Percentiles rank a stretch among this genome's conserved stretches.
phyloP scores from a whole-genome alignment of 2,888 invertebrate species.

The Ophion costatus region DNA sequence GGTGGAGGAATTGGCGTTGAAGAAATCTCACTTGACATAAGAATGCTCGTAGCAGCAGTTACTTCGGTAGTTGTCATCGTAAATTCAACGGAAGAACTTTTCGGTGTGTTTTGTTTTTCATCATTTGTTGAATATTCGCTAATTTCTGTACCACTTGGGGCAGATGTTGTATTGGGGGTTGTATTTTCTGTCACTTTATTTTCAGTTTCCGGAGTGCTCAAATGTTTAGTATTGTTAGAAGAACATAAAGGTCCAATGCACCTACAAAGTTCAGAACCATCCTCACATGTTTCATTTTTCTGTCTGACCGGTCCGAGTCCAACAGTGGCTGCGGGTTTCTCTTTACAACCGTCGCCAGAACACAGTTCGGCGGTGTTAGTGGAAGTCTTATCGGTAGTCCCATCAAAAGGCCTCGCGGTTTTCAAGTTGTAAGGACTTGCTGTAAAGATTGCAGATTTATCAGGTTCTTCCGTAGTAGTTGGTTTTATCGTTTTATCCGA shows the following conservation, averaged over 20 bases:
- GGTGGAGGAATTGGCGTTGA: background rate
- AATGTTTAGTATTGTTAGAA: background rate
- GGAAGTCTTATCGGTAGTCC: conserved; percentile 11
- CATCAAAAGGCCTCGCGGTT: background rate
- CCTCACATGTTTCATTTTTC: conserved; percentile 24
- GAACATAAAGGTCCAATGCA: conserved; percentile 42
- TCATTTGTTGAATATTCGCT: background rate
- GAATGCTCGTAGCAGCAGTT: background rate
- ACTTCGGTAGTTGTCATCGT: background rate
- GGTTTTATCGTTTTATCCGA: background rate
- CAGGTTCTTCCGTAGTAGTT: background rate
- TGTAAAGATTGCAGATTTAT: background rate
- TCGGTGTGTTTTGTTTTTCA: background rate
- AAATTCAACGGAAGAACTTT: background rate
- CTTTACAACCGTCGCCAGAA: conserved; percentile 5
- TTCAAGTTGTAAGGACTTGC: too few relatives aligned
- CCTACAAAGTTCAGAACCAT: conserved; percentile 36
- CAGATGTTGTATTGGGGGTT: too few relatives aligned
- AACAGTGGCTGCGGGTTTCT: conserved; percentile 5
- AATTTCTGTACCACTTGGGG: background rate
- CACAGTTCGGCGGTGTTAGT: background rate
- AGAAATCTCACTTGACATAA: background rate
- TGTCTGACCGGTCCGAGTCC: background rate
- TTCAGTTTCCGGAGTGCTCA: background rate
- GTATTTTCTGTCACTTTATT: background rate